These are phyloP conservation scores for Ruditapes philippinarum DNA, from an alignment of 1,140 invertebrate species.

Conservation along the genomic window DNA sequence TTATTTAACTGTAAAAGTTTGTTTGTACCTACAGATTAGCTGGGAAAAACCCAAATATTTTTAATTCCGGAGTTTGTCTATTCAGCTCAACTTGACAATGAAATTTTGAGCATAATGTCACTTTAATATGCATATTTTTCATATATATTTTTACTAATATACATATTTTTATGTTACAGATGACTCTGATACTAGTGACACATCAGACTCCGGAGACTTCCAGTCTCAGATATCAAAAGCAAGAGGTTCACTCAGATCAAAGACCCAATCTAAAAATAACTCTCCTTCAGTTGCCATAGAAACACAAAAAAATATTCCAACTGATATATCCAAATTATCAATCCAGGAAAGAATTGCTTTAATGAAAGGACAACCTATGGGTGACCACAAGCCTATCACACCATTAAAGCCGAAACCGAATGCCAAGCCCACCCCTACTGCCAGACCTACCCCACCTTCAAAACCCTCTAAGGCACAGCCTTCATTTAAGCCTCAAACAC, in stretches of 20 bases:
- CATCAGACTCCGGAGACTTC: not conserved
- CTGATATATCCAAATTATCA: not conserved
- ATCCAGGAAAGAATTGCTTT: slow-evolving; percentile 37
- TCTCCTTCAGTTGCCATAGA: not conserved
- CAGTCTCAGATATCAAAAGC: not conserved
- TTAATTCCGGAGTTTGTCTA: too few relatives aligned
- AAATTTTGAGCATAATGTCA: too few relatives aligned
- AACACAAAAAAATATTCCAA: not conserved
- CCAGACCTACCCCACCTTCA: not conserved
- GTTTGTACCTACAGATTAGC: too few relatives aligned
- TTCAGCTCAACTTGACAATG: too few relatives aligned
- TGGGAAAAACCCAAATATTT: too few relatives aligned
- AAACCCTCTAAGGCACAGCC: not conserved
- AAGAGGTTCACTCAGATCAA: not conserved
- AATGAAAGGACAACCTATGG: slow-evolving; percentile 1
- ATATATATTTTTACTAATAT: not conserved
- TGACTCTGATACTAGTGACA: not conserved
- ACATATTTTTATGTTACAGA: not conserved
- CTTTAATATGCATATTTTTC: too few relatives aligned
- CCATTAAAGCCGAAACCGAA: not conserved
- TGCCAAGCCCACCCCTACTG: not conserved
- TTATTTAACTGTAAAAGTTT: too few relatives aligned
- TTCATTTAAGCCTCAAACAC: not conserved
- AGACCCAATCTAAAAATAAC: not conserved
- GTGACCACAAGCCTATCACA: not conserved